A percentile compares a stretch with the other conserved stretches of the same genome.
Evolutionary conservation across 2,888 invertebrate species (phyloP).

Genomic region (Oligia fasciuncula): DNA sequence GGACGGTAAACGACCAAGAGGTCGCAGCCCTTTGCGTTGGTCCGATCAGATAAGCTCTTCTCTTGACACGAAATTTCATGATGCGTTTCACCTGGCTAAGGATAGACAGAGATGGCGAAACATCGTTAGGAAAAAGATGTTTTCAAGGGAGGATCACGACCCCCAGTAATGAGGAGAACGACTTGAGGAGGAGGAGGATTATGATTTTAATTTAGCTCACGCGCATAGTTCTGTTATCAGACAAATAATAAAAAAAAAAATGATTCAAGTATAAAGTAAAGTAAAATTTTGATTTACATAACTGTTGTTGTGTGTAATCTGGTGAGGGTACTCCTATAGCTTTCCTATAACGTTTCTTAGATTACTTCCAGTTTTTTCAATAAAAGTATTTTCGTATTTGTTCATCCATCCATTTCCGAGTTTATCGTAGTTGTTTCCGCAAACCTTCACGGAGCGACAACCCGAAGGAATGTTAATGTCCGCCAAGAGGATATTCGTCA

Average conservation of each 20-base stretch:
- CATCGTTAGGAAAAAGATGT: too few relatives aligned
- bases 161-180: too few relatives aligned
- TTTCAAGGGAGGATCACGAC: too few relatives aligned
- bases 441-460: constrained; percentile 57
- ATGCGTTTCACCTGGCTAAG: too few relatives aligned
- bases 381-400: constrained; percentile 4
- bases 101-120: too few relatives aligned
- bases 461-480: constrained; percentile 56
- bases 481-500: constrained; percentile 49
- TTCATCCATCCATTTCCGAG: constrained; percentile 29
- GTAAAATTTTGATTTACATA: too few relatives aligned
- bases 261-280: too few relatives aligned
- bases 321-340: neutral
- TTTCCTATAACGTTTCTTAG: neutral
- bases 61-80: too few relatives aligned
- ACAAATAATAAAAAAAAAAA: neutral
- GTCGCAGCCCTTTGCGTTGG: too few relatives aligned
- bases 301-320: neutral
- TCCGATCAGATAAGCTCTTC: too few relatives aligned
- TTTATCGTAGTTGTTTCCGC: constrained; percentile 51
- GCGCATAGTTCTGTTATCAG: neutral
- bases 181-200: too few relatives aligned
- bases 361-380: neutral
- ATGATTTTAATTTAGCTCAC: neutral
- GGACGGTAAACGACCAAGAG: too few relatives aligned